Evolutionary conservation across 2,113 vertebrate genomes (phyloP).

Genomic region (Dasyprocta punctata): DNA sequence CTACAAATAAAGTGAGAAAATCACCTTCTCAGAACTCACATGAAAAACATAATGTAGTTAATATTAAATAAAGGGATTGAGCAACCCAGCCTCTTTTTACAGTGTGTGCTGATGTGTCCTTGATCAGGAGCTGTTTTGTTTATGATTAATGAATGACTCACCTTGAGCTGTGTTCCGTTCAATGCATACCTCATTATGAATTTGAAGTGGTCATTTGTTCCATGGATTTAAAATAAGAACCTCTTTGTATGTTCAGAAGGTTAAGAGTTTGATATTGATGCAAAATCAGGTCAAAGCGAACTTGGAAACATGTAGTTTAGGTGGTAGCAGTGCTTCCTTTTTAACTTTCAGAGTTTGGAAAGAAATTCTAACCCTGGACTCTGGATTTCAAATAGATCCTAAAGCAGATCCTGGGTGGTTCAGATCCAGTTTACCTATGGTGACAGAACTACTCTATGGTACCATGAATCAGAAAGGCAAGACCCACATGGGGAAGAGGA

Average conservation of each 20-base stretch:
- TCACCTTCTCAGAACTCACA: constrained; percentile 86
- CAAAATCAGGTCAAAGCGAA: not conserved
- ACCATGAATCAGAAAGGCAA: not conserved
- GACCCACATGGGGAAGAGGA: rapidly evolving
- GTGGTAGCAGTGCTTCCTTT: not conserved
- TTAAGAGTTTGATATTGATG: constrained; percentile 45
- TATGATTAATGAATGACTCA: constrained; percentile 90
- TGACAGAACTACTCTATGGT: not conserved
- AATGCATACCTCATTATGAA: constrained; percentile 91
- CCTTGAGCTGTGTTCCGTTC: constrained; percentile 88
- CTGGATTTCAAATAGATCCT: not conserved
- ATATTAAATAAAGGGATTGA: constrained; percentile 88
- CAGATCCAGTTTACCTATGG: not conserved
- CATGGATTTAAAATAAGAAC: constrained; percentile 83
- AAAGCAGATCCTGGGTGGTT: not conserved
- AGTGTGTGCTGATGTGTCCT: constrained; percentile 82
- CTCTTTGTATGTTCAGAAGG: constrained; percentile 71
- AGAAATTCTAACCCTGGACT: not conserved
- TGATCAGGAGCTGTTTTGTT: constrained; percentile 86
- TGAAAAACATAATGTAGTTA: constrained; percentile 88
- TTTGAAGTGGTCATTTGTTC: constrained; percentile 86
- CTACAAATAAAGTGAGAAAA: constrained; percentile 82
- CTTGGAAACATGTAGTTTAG: not conserved
- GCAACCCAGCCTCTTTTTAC: constrained; percentile 85
- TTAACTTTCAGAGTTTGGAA: not conserved